These are phyloP conservation scores for Tenthredo notha DNA, from an alignment of 2,888 invertebrate species.

Conservation along the genomic window DNA sequence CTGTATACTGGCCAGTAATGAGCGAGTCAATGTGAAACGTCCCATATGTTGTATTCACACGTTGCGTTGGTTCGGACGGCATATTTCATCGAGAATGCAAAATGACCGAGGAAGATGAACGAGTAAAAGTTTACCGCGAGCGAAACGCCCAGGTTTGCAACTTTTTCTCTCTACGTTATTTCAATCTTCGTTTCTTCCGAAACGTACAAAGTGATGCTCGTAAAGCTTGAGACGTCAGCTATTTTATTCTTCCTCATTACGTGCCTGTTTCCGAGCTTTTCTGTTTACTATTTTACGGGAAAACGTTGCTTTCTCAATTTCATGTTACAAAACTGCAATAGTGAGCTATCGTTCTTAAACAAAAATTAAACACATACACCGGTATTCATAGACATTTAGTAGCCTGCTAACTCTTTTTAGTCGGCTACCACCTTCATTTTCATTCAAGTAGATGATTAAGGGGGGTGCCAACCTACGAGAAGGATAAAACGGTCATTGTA, in stretches of 20 bases:
- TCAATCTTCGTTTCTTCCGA: conserved; percentile 4
- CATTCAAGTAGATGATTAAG: too few species aligned
- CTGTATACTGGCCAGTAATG: neutral
- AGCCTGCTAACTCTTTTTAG: neutral
- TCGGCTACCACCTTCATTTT: too few species aligned
- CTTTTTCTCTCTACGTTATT: conserved; percentile 9
- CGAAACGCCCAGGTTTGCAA: neutral
- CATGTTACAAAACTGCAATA: neutral
- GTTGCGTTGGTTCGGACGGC: neutral
- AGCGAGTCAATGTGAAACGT: neutral
- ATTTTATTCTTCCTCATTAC: conserved; percentile 48
- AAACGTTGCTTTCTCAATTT: conserved; percentile 1
- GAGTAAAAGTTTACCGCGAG: neutral
- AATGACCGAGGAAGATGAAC: neutral
- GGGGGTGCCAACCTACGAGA: too few species aligned
- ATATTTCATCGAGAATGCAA: neutral
- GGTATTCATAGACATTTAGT: neutral
- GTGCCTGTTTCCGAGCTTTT: conserved; percentile 20
- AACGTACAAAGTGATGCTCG: conserved; percentile 35
- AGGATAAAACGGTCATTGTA: too few species aligned
- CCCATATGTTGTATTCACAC: neutral
- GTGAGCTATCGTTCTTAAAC: neutral
- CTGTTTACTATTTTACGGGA: conserved; percentile 54
- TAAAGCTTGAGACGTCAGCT: conserved; percentile 14
- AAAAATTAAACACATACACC: neutral